Evolutionary conservation across 2,888 invertebrate species (phyloP).

Genomic region (Caenorhabditis wallacei): DNA sequence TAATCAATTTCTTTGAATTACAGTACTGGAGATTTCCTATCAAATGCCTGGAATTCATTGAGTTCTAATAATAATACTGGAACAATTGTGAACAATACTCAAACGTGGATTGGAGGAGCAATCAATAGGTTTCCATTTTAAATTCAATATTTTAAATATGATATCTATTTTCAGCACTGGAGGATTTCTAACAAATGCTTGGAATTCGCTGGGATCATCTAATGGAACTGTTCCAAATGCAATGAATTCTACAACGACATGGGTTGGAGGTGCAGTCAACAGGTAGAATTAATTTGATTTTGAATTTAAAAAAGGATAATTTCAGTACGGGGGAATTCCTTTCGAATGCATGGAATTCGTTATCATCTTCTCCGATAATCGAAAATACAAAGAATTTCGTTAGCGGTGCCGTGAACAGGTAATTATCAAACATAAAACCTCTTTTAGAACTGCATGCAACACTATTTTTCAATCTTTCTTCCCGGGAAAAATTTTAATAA

Average conservation of each 20-base stretch:
- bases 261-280: slow-evolving; percentile 30
- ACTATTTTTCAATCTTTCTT: too few species aligned
- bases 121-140: background rate
- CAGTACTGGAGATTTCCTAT: slow-evolving; percentile 41
- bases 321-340: slow-evolving; percentile 45
- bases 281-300: slow-evolving; percentile 9
- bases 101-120: slow-evolving; percentile 25
- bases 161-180: slow-evolving; percentile 35
- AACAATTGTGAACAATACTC: slow-evolving; percentile 2
- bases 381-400: too few species aligned
- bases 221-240: background rate
- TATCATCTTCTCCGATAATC: background rate
- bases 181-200: slow-evolving; percentile 35
- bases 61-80: slow-evolving; percentile 8
- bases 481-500: too few species aligned
- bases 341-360: slow-evolving; percentile 23
- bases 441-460: too few species aligned
- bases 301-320: background rate
- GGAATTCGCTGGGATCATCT: slow-evolving; percentile 30
- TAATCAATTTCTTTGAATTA: background rate
- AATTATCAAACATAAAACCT: too few species aligned
- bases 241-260: slow-evolving; percentile 34
- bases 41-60: slow-evolving; percentile 50
- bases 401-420: too few species aligned
- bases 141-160: background rate